Conservation (phyloP, 2,797 vertebrate genomes). For the Cryptoblepharus egeriae region DNA sequence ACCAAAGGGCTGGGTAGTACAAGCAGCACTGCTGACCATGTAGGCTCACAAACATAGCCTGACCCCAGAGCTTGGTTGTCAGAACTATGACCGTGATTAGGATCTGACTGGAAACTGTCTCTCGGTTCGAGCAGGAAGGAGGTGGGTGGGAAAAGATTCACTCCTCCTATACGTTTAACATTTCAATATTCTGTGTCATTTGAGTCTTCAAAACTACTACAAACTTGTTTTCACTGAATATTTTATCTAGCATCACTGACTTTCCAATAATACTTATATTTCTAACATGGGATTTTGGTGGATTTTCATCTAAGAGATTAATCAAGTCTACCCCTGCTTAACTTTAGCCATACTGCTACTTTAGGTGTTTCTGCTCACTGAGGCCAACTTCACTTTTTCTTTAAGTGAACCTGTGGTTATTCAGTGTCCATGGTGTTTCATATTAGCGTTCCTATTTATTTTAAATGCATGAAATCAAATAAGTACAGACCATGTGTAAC, state of each 20-base stretch:
- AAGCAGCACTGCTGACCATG: not conserved
- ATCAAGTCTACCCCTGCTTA: not conserved
- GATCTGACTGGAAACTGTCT: not conserved
- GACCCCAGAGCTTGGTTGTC: too few species aligned
- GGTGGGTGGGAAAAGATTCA: too few species aligned
- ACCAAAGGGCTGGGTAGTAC: not conserved
- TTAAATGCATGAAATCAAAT: not conserved
- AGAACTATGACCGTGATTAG: not conserved
- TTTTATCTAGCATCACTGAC: not conserved
- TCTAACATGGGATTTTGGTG: not conserved
- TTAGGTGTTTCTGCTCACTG: not conserved
- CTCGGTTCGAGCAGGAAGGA: too few species aligned
- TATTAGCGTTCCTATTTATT: not conserved
- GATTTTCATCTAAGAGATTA: not conserved
- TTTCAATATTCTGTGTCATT: not conserved
- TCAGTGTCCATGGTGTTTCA: not conserved
- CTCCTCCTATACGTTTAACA: not conserved
- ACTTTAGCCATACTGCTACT: not conserved
- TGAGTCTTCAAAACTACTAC: not conserved
- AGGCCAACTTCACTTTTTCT: not conserved
- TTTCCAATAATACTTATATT: not conserved
- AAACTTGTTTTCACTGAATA: not conserved
- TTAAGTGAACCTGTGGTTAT: not conserved
- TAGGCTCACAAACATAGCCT: not conserved
- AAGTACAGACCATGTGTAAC: not conserved